These are phyloP conservation scores for Cosmia trapezina DNA, from an alignment of 2,888 invertebrate species.

Conservation along the genomic window DNA sequence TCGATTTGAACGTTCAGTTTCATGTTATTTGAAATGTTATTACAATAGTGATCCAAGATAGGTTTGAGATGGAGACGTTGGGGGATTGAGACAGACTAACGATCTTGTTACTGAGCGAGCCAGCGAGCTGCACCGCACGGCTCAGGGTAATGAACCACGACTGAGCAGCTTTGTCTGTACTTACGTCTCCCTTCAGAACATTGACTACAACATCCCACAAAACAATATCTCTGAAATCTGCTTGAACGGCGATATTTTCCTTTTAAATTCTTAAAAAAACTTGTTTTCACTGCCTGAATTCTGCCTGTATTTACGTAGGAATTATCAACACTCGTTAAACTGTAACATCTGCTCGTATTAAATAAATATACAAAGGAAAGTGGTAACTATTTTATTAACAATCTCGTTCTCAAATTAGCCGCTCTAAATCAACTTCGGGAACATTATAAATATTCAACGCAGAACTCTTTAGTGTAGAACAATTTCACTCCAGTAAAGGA, in stretches of 20 bases:
- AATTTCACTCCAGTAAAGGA: slow-evolving; percentile 30
- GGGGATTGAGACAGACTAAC: slow-evolving; percentile 70
- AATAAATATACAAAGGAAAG: slow-evolving; percentile 57
- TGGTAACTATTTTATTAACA: slow-evolving; percentile 62
- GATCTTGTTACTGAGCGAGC: slow-evolving; percentile 71
- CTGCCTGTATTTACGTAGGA: slow-evolving; percentile 15
- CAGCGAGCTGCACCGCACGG: slow-evolving; percentile 58
- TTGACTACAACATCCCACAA: slow-evolving; percentile 14
- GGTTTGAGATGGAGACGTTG: slow-evolving; percentile 59
- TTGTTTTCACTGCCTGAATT: slow-evolving; percentile 14
- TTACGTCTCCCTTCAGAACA: slow-evolving; percentile 20
- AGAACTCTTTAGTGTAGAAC: slow-evolving; percentile 58
- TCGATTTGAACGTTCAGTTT: slow-evolving; percentile 53
- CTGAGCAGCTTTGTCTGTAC: slow-evolving; percentile 18
- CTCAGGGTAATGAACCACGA: slow-evolving; percentile 72
- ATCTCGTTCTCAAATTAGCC: slow-evolving; percentile 61
- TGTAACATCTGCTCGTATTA: slow-evolving; percentile 56
- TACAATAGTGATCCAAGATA: slow-evolving; percentile 67
- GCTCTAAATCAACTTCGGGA: slow-evolving; percentile 65
- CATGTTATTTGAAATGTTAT: slow-evolving; percentile 64
- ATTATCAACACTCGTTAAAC: slow-evolving; percentile 48
- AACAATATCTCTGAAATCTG: slow-evolving; percentile 3
- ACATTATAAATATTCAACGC: slow-evolving; percentile 68
- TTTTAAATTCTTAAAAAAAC: slow-evolving; percentile 10
- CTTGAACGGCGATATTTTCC: slow-evolving; percentile 3